phyloP scores from a whole-genome alignment of 2,113 vertebrate species.

The Burhinus bistriatus region DNA sequence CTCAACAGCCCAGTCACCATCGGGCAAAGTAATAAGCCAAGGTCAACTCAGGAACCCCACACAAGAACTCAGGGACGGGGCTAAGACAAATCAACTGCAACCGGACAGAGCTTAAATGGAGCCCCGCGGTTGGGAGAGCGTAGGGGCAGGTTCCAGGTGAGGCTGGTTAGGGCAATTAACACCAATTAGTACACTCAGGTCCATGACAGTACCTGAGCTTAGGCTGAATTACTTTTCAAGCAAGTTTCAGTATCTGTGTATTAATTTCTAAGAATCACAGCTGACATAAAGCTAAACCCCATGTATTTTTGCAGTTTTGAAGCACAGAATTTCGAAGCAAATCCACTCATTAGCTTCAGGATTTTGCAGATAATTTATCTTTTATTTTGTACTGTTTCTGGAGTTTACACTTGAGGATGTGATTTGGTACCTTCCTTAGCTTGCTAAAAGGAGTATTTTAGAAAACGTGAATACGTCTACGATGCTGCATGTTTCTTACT shows the following conservation, averaged over 20 bases:
- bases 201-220: neutral
- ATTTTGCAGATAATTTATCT: neutral
- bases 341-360: neutral
- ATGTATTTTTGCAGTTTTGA: neutral
- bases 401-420: neutral
- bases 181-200: neutral
- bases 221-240: neutral
- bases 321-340: neutral
- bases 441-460: neutral
- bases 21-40: neutral
- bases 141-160: neutral
- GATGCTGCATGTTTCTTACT: neutral
- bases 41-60: neutral
- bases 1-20: neutral
- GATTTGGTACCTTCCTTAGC: neutral
- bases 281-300: neutral
- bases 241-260: neutral
- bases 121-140: fast-evolving
- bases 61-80: neutral
- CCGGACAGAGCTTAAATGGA: fast-evolving
- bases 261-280: neutral
- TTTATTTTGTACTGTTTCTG: neutral
- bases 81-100: neutral
- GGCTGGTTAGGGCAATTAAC: neutral
- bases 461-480: neutral